Evolutionary conservation across 2,797 vertebrate genomes (phyloP).

Genomic region (Lagocephalus sceleratus): DNA sequence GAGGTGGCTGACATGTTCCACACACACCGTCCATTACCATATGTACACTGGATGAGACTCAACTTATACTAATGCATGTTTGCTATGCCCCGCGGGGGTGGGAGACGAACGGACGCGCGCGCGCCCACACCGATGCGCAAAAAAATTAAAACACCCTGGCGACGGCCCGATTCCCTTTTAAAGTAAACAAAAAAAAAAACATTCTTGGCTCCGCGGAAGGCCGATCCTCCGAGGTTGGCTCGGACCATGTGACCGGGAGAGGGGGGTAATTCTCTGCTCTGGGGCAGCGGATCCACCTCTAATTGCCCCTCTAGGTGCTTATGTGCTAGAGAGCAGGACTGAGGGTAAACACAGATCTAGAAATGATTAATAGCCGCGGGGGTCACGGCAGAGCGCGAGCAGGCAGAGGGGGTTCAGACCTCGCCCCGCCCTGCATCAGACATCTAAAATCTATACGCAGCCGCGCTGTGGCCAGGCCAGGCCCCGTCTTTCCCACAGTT

Average conservation of each 20-base stretch:
- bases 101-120: conserved; percentile 33
- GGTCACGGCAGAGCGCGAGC: conserved; percentile 83
- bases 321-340: conserved; percentile 95
- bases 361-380: conserved; percentile 94
- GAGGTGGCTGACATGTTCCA: conserved; percentile 78
- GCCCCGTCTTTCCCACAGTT: conserved; percentile 7
- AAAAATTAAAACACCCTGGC: conserved; percentile 45
- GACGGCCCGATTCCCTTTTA: conserved; percentile 70
- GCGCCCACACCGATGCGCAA: conserved; percentile 20
- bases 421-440: conserved; percentile 49
- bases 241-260: conserved; percentile 3
- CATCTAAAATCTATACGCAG: conserved; percentile 31
- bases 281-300: conserved; percentile 80
- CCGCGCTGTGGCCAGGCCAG: neutral
- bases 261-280: conserved; percentile 58
- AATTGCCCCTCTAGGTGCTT: conserved; percentile 99
- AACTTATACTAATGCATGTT: conserved; percentile 82
- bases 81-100: conserved; percentile 72
- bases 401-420: conserved; percentile 72
- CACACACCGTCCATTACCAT: conserved; percentile 80
- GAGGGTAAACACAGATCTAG: conserved; percentile 94
- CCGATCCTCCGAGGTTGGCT: conserved; percentile 28
- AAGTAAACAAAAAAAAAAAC: conserved; percentile 82
- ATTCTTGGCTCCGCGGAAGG: conserved; percentile 42
- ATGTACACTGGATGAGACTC: conserved; percentile 74